Conservation (phyloP, 1,140 invertebrate genomes). For the Propsilocerus akamusi region DNA sequence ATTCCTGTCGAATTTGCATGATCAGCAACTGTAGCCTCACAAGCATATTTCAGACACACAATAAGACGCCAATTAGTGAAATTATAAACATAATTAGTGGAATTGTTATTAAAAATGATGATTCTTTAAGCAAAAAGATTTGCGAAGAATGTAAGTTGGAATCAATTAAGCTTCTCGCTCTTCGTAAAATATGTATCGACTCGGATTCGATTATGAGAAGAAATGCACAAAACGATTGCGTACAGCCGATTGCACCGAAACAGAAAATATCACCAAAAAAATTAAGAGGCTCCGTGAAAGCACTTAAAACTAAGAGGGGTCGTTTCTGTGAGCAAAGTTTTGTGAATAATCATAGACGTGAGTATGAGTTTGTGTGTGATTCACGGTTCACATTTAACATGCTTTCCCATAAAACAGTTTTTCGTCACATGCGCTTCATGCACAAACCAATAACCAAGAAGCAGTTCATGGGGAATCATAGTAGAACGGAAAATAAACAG, state of each 20-base stretch:
- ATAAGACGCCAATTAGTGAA: neutral
- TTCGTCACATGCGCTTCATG: neutral
- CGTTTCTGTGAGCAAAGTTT: neutral
- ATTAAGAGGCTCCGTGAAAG: neutral
- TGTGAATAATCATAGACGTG: too few relatives aligned
- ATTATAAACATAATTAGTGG: neutral
- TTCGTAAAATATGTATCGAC: neutral
- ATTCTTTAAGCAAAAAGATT: neutral
- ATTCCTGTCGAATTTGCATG: neutral
- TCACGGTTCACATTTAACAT: too few relatives aligned
- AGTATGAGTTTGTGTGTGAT: too few relatives aligned
- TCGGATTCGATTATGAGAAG: neutral
- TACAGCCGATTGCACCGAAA: neutral
- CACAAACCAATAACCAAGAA: neutral
- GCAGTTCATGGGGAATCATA: neutral
- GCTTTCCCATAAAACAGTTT: too few relatives aligned
- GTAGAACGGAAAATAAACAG: neutral
- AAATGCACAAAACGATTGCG: neutral
- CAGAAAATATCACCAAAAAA: neutral
- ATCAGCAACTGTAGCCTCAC: neutral
- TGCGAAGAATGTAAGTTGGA: neutral
- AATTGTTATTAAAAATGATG: neutral
- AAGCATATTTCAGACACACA: neutral
- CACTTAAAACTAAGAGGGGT: neutral
- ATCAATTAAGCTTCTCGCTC: neutral